phyloP scores from a whole-genome alignment of 2,113 vertebrate species.

The Cynopterus brachyotis region DNA sequence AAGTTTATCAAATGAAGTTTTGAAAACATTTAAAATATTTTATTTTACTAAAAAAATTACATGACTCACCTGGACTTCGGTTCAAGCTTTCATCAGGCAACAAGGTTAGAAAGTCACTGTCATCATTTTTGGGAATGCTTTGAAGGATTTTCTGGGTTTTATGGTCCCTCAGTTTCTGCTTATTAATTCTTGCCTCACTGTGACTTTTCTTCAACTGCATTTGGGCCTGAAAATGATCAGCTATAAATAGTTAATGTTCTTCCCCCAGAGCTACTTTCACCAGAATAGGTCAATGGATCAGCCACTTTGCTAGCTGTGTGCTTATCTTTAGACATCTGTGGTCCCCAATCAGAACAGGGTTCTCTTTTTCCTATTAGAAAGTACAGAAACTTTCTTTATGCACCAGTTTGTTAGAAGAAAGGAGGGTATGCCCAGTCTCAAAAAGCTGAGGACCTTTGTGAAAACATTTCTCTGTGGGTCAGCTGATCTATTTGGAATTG shows the following conservation, averaged over 20 bases:
- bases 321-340: neutral
- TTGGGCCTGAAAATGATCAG: slow-evolving; percentile 80
- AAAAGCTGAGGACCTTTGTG: neutral
- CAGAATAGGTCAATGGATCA: neutral
- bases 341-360: neutral
- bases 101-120: neutral
- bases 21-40: neutral
- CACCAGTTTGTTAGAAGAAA: neutral
- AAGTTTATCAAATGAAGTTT: neutral
- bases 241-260: neutral
- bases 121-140: slow-evolving; percentile 4
- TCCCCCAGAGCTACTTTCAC: neutral
- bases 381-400: neutral
- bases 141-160: slow-evolving; percentile 60
- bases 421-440: neutral
- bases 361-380: neutral
- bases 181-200: slow-evolving; percentile 72
- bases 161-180: slow-evolving; percentile 73
- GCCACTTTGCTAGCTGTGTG: neutral
- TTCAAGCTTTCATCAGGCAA: slow-evolving; percentile 64
- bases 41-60: neutral
- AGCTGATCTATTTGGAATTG: neutral
- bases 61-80: slow-evolving; percentile 74
- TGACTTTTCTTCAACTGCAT: slow-evolving; percentile 78
- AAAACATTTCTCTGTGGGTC: neutral